These are phyloP conservation scores for Sesia apiformis DNA, from an alignment of 2,888 invertebrate species.

Conservation along the genomic window DNA sequence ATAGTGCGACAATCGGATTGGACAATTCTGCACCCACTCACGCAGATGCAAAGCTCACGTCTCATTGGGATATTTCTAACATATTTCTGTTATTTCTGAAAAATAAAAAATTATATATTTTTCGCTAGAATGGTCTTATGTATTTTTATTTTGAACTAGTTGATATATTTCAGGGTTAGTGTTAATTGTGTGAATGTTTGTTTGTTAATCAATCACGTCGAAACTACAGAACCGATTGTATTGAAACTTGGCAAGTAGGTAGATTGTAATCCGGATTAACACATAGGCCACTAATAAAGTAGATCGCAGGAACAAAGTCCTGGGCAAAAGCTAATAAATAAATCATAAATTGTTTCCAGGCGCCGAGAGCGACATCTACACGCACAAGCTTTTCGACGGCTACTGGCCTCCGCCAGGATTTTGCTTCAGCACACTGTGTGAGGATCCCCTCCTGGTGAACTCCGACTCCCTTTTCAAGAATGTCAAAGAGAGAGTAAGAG, in stretches of 20 bases:
- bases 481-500: slow-evolving; percentile 77
- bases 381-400: slow-evolving; percentile 85
- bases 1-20: too few relatives aligned
- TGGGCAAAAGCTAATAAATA: background rate
- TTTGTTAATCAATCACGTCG: background rate
- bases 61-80: too few relatives aligned
- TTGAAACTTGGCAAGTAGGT: background rate
- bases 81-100: too few relatives aligned
- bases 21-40: too few relatives aligned
- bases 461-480: slow-evolving; percentile 83
- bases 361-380: slow-evolving; percentile 77
- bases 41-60: too few relatives aligned
- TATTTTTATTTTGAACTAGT: background rate
- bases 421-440: slow-evolving; percentile 90
- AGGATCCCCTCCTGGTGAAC: slow-evolving; percentile 86
- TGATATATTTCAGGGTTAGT: too few relatives aligned
- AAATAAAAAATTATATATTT: too few relatives aligned
- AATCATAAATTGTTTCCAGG: background rate
- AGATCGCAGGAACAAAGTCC: background rate
- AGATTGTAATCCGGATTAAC: too few relatives aligned
- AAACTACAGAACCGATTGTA: background rate
- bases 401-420: slow-evolving; percentile 91
- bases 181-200: too few relatives aligned
- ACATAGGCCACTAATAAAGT: background rate
- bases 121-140: too few relatives aligned